phyloP scores from a whole-genome alignment of 2,888 invertebrate species.

The Orchestes rusci region DNA sequence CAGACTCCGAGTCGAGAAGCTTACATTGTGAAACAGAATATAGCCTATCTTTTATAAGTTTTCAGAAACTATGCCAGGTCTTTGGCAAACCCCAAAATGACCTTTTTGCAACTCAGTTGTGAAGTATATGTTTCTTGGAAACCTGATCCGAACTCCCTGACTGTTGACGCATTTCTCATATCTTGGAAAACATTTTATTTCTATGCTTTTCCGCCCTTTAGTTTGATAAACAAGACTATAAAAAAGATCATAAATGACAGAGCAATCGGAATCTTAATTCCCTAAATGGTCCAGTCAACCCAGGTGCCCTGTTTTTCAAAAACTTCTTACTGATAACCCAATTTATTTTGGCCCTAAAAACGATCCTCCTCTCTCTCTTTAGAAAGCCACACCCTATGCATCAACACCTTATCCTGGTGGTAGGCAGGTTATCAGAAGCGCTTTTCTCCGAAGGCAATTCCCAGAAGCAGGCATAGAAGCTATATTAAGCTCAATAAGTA shows the following conservation, averaged over 20 bases:
- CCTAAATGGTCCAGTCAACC: not conserved
- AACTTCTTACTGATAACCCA: not conserved
- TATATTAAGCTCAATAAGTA: not conserved
- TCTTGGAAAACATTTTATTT: not conserved
- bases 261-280: not conserved
- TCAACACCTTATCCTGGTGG: slow-evolving; percentile 11
- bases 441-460: not conserved
- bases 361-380: slow-evolving; percentile 7
- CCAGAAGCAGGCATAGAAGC: not conserved
- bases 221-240: not conserved
- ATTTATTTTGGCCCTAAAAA: not conserved
- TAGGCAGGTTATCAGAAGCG: slow-evolving; percentile 11
- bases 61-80: not conserved
- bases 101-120: slow-evolving; percentile 1
- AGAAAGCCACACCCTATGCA: slow-evolving; percentile 8
- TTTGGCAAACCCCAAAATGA: not conserved
- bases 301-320: not conserved
- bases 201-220: not conserved
- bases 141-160: not conserved
- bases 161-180: not conserved
- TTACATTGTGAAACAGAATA: slow-evolving; percentile 8
- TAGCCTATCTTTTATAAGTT: not conserved
- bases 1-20: slow-evolving; percentile 13
- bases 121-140: not conserved
- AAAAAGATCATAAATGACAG: not conserved